phyloP scores from a whole-genome alignment of 2,797 vertebrate species.

The Acanthurus leucopareius region DNA sequence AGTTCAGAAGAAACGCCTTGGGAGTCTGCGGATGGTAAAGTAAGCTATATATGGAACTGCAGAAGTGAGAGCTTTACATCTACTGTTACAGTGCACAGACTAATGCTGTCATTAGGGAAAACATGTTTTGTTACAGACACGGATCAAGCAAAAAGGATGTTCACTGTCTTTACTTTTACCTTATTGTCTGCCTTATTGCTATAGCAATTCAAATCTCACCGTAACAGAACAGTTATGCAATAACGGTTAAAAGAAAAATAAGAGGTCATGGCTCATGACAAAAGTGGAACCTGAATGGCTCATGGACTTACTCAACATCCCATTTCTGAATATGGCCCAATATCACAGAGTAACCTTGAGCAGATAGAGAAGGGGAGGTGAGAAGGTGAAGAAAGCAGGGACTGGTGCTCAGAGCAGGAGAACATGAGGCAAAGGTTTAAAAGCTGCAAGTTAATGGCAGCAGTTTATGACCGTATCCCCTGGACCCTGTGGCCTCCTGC shows the following conservation, averaged over 20 bases:
- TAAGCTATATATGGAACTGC: slow-evolving; percentile 4
- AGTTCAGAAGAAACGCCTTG: slow-evolving; percentile 23
- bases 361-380: slow-evolving; percentile 33
- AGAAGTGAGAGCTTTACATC: slow-evolving; percentile 3
- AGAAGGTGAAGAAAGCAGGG: slow-evolving; percentile 23
- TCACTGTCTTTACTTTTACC: slow-evolving; percentile 10
- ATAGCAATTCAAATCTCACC: slow-evolving; percentile 13
- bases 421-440: slow-evolving; percentile 53
- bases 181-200: slow-evolving; percentile 11
- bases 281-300: slow-evolving; percentile 42
- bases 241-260: slow-evolving; percentile 21
- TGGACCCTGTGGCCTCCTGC: slow-evolving; percentile 71
- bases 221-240: slow-evolving; percentile 37
- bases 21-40: slow-evolving; percentile 21
- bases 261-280: slow-evolving; percentile 33
- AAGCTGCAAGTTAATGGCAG: slow-evolving; percentile 63
- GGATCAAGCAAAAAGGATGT: neutral
- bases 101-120: neutral
- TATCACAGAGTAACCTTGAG: slow-evolving; percentile 47
- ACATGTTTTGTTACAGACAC: neutral
- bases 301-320: slow-evolving; percentile 24
- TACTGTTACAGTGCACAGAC: neutral
- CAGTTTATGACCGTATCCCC: slow-evolving; percentile 76
- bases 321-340: slow-evolving; percentile 24
- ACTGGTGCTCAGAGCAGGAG: slow-evolving; percentile 38